These are phyloP conservation scores for Chloromyia formosa DNA, from an alignment of 2,888 invertebrate species.

Conservation along the genomic window DNA sequence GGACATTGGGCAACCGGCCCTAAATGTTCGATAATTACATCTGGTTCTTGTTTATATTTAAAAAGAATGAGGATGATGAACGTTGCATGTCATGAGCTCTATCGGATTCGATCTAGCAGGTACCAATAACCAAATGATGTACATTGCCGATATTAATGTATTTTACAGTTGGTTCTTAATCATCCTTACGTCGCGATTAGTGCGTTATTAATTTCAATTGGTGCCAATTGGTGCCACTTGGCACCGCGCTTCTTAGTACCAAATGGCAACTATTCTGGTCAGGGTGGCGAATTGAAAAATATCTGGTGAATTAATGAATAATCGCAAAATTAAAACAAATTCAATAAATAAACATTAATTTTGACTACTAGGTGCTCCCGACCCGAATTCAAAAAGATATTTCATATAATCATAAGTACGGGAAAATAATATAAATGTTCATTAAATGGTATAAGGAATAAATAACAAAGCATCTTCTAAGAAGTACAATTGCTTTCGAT, in stretches of 20 bases:
- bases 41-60: background rate
- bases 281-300: background rate
- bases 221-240: constrained; percentile 20
- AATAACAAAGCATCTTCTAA: no score
- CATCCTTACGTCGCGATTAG: constrained; percentile 12
- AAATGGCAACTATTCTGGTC: background rate
- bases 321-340: background rate
- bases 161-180: constrained; percentile 22
- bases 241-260: background rate
- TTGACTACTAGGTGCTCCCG: no score
- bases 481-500: no score
- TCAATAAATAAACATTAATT: no score
- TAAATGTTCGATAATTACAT: background rate
- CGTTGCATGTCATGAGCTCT: background rate
- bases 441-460: no score
- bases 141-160: constrained; percentile 20
- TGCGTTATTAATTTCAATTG: constrained; percentile 24
- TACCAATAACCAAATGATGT: background rate
- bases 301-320: background rate
- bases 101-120: constrained; percentile 4
- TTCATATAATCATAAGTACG: no score
- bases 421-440: no score
- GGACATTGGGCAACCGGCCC: no score
- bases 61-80: background rate
- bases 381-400: no score